A percentile compares a stretch with the other conserved stretches of the same genome.
Conservation (phyloP, 2,888 invertebrate genomes). For the Drosophila helvetica region DNA sequence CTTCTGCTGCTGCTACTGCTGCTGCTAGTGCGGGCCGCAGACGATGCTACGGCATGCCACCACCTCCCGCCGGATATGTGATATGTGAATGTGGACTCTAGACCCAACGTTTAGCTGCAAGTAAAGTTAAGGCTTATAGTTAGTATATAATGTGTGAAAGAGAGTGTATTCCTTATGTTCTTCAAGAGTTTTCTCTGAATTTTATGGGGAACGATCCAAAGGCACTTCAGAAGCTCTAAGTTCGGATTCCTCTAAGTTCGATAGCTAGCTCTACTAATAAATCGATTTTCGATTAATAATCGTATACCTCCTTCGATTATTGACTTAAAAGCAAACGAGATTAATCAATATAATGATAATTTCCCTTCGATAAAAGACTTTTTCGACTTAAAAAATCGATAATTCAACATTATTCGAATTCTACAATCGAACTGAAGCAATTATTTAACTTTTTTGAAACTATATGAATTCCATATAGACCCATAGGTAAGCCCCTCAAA, state of each 20-base stretch:
- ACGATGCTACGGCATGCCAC: conserved; percentile 54
- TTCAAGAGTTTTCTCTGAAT: neutral
- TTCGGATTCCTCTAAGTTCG: neutral
- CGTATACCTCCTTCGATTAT: neutral
- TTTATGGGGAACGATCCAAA: neutral
- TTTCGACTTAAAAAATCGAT: too few species aligned
- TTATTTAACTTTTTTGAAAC: too few species aligned
- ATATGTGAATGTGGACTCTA: conserved; percentile 44
- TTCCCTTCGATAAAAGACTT: too few species aligned
- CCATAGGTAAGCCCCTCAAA: neutral
- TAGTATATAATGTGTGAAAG: neutral
- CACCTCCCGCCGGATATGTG: conserved; percentile 32
- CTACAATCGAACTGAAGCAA: too few species aligned
- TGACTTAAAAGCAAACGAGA: neutral
- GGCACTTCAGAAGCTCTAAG: neutral
- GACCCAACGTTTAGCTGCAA: conserved; percentile 32
- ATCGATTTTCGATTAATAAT: too few species aligned
- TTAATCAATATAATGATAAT: neutral
- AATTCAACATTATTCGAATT: too few species aligned
- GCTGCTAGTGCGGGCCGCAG: conserved; percentile 20
- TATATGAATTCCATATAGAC: too few species aligned
- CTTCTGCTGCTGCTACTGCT: conserved; percentile 24
- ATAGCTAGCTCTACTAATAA: too few species aligned
- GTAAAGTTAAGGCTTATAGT: neutral
- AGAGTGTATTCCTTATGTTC: neutral